These are phyloP conservation scores for Suncus etruscus DNA, from an alignment of 2,113 vertebrate genomes.

Conservation along the genomic window DNA sequence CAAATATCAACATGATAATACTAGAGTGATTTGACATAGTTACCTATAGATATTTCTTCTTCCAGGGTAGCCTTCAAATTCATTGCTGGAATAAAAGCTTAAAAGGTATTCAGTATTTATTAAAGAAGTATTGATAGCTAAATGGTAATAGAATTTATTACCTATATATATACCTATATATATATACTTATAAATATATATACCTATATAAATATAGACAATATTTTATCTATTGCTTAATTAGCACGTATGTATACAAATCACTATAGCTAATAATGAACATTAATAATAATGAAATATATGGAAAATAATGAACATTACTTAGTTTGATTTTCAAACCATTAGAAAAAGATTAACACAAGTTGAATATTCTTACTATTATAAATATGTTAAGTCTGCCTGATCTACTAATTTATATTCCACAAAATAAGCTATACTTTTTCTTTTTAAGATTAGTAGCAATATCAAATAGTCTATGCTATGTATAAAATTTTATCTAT, in stretches of 20 bases:
- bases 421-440: constrained; percentile 29
- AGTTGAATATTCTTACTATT: background rate
- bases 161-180: too few relatives aligned
- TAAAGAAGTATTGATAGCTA: constrained; percentile 74
- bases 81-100: constrained; percentile 92
- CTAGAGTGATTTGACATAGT: constrained; percentile 43
- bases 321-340: constrained; percentile 22
- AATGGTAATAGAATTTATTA: constrained; percentile 2
- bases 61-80: constrained; percentile 91
- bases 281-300: background rate
- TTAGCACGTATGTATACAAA: background rate
- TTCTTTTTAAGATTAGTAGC: background rate
- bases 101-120: constrained; percentile 82
- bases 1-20: constrained; percentile 50
- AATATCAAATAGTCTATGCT: background rate
- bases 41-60: constrained; percentile 91
- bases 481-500: constrained; percentile 49
- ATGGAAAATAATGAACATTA: constrained; percentile 2
- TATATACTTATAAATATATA: too few relatives aligned
- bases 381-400: background rate
- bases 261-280: background rate
- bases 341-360: constrained; percentile 27
- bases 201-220: constrained; percentile 1
- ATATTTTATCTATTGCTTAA: constrained; percentile 15
- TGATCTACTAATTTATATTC: background rate